phyloP scores from a whole-genome alignment of 2,888 invertebrate genomes.

The Ceriagrion tenellum region DNA sequence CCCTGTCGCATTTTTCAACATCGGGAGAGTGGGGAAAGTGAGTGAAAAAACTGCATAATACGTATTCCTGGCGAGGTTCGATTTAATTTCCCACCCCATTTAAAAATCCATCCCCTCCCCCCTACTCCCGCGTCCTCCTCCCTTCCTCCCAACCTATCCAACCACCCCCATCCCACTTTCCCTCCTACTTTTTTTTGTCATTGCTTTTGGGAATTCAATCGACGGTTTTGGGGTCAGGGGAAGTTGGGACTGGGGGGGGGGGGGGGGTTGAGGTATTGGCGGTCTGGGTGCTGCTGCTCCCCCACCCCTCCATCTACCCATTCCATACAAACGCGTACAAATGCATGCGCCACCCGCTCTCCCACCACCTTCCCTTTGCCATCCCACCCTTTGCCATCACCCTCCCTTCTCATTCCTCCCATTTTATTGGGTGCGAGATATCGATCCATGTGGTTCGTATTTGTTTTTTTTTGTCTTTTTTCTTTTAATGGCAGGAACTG shows the following conservation, averaged over 20 bases:
- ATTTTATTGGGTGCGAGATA: constrained; percentile 48
- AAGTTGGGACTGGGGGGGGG: not conserved
- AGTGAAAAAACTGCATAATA: not conserved
- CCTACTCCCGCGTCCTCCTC: not conserved
- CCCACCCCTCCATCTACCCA: too few species aligned
- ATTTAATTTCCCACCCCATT: constrained; percentile 1
- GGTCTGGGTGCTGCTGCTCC: not conserved
- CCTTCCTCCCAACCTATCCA: not conserved
- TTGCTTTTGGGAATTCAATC: constrained; percentile 38
- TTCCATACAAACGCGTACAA: too few species aligned
- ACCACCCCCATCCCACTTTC: not conserved
- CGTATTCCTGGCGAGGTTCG: not conserved
- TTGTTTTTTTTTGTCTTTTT: not conserved
- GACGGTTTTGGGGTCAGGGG: not conserved
- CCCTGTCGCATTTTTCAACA: constrained; percentile 19
- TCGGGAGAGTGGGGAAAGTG: not conserved
- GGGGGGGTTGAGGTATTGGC: not conserved
- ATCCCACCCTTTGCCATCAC: not conserved
- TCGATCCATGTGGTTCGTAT: constrained; percentile 29
- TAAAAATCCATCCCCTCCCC: not conserved
- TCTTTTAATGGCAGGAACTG: not conserved
- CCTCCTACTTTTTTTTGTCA: not conserved
- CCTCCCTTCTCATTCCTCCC: not conserved
- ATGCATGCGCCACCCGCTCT: not conserved
- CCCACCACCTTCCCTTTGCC: not conserved